These are phyloP conservation scores for Ganaspis sp. DNA, from an alignment of 1,140 invertebrate species.

Conservation along the genomic window DNA sequence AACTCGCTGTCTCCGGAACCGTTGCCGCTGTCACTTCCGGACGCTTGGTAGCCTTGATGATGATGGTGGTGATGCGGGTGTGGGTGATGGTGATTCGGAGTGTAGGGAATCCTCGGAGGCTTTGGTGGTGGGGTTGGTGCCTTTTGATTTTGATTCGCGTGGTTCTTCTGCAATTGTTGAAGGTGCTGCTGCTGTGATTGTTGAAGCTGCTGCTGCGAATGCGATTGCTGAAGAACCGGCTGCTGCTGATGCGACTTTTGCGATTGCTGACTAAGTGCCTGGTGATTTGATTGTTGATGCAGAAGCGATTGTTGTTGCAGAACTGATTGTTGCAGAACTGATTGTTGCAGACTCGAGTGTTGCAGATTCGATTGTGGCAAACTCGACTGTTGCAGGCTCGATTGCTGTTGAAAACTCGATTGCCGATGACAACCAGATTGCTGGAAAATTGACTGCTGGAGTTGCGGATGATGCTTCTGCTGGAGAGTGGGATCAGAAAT, in stretches of 20 bases:
- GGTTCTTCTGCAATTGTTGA: no score
- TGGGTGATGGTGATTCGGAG: conserved; percentile 65
- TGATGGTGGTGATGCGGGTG: conserved; percentile 59
- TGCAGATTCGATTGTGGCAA: background rate
- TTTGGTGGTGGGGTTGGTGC: conserved; percentile 80
- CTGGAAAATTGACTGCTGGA: background rate
- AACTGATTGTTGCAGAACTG: background rate
- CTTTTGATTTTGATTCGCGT: conserved; percentile 58
- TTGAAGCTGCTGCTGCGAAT: background rate
- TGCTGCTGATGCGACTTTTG: conserved; percentile 51
- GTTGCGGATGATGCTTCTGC: conserved; percentile 31
- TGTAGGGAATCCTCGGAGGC: conserved; percentile 80
- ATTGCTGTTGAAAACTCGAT: no score
- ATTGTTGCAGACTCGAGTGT: no score
- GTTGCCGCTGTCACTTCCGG: conserved; percentile 91
- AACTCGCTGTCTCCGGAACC: conserved; percentile 85
- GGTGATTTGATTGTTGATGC: conserved; percentile 30
- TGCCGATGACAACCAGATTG: no score
- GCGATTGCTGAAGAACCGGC: conserved; percentile 50
- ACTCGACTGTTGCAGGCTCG: background rate
- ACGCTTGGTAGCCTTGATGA: conserved; percentile 81
- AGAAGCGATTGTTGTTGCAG: no score
- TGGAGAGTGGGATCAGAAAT: conserved; percentile 69
- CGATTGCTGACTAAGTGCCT: conserved; percentile 60
- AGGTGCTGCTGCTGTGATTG: no score